Evolutionary conservation across 2,113 vertebrate genomes (phyloP).

Genomic region (Chaenogobius annularis): DNA sequence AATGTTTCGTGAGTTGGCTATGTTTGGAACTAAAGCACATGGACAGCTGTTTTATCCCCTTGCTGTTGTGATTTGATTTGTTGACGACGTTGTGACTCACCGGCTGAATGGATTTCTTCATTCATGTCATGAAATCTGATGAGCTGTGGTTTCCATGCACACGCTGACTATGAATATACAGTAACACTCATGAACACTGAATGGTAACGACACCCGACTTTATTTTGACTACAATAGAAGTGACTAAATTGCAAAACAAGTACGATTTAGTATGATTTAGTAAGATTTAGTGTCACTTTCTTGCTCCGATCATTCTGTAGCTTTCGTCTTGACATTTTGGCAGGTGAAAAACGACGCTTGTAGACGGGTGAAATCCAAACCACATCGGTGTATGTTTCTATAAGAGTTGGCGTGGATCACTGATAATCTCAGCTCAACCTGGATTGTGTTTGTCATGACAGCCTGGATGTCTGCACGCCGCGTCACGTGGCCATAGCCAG

Average conservation of each 20-base stretch:
- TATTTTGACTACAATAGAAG: neutral
- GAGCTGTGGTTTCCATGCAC: too few relatives aligned
- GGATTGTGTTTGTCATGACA: constrained; percentile 68
- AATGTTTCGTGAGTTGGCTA: too few relatives aligned
- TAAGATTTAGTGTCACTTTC: neutral
- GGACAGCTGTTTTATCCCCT: neutral
- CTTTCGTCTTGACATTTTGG: constrained; percentile 20
- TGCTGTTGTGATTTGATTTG: neutral
- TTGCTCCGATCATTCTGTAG: constrained; percentile 39
- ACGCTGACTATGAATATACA: too few relatives aligned
- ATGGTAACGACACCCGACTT: neutral
- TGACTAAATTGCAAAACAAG: too few relatives aligned
- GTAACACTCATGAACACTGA: neutral
- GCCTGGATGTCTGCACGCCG: constrained; percentile 49
- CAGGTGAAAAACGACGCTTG: constrained; percentile 25
- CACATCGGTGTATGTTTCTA: constrained; percentile 22
- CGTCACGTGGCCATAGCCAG: constrained; percentile 40
- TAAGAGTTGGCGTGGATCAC: constrained; percentile 46
- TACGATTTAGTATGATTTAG: too few relatives aligned
- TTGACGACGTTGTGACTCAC: neutral
- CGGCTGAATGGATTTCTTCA: neutral
- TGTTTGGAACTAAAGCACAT: neutral
- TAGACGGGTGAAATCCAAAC: constrained; percentile 37
- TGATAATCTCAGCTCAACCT: constrained; percentile 57
- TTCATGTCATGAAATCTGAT: too few relatives aligned